Evolutionary conservation across 2,113 vertebrate species (phyloP), one percentile per base, ranked within the genome.

Genomic region (Diadophis punctatus): DNA sequence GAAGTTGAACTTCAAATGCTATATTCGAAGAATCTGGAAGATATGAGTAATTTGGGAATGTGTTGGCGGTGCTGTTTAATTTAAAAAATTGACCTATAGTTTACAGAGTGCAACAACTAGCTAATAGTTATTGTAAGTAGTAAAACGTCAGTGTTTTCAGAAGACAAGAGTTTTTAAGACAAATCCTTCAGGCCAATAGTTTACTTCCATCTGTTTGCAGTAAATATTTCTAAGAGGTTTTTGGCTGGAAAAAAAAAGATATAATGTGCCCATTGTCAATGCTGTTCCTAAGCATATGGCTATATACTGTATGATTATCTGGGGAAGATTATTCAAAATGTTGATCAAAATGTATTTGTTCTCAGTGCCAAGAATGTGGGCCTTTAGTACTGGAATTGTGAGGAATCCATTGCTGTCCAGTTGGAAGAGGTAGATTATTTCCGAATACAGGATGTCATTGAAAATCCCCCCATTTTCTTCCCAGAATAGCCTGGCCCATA

Each of bases 141-240:
- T 92, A n/a, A 89, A 92, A 90, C 16, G 23, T 56, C 58, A 93
- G 94, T 27, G 0, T 94, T 96, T 95, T 87, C 51, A 52, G 0
- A 0, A 94, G 85, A 91, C 92, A n/a, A 30, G 51, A 55, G 14
- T 92, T 56, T 92, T 58, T 74, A 90, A 89, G 43, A 46, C 92
- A 85, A 92, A 90, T 91, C 92, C 89, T 87, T 91, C 58, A 20
- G 43, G n/a, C 68, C 90, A 86, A 84, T n/a, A 30, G 89, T 7
- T 60, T 0, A 51, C 34, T 90, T 34, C 63, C 92, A 90, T 91
- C 94, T 96, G 84, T 92, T 93, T 58, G 88, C 55, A 93, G 90
- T 68, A 92, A 94, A 93, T 94, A 95, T 93, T 94, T 93, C 91
- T 93, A 93, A 94, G 43, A 55, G 51, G 46, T 39, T 94, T 88